Evolutionary conservation across 1,140 invertebrate genomes (phyloP).

Genomic region (Sarcophaga peregrina): DNA sequence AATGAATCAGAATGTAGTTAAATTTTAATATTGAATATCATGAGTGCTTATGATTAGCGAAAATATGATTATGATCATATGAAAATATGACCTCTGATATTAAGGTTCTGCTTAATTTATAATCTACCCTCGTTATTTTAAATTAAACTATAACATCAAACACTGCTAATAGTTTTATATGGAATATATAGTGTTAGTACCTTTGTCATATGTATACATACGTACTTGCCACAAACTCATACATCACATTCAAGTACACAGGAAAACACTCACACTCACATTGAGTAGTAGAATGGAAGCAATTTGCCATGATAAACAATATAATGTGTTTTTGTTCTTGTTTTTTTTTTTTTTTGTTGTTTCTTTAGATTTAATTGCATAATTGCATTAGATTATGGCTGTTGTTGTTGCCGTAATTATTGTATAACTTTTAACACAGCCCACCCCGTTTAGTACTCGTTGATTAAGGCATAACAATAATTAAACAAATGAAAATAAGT

Average conservation of each 20-base stretch:
- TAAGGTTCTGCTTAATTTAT: too few species aligned
- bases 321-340: background rate
- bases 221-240: background rate
- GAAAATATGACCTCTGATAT: too few species aligned
- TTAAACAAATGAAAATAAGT: too few species aligned
- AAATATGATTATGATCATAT: too few species aligned
- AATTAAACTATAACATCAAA: background rate
- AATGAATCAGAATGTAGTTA: too few species aligned
- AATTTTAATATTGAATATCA: too few species aligned
- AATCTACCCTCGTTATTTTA: background rate
- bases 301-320: background rate
- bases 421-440: background rate
- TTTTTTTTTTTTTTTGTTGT: background rate
- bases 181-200: too few species aligned
- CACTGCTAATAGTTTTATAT: background rate
- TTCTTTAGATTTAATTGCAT: constrained; percentile 33
- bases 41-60: too few species aligned
- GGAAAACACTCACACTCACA: background rate
- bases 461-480: too few species aligned
- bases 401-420: background rate
- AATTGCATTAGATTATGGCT: constrained; percentile 4
- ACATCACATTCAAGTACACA: background rate
- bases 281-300: background rate
- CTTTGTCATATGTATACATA: background rate
- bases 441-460: background rate